Evolutionary conservation across 2,888 invertebrate species (phyloP).

Genomic region (Drosophila barbarae): DNA sequence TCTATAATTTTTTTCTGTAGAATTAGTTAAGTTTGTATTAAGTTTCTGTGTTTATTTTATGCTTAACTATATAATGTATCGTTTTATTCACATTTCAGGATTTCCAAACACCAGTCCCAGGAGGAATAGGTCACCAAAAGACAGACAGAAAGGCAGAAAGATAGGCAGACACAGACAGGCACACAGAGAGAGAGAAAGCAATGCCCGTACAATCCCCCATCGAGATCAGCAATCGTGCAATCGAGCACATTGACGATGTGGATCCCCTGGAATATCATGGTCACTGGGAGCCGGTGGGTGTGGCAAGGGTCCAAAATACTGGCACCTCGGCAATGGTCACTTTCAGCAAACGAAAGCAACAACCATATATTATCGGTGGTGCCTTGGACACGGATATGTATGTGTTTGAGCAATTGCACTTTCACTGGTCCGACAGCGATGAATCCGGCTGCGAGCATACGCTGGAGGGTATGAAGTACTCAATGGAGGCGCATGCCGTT

Average conservation of each 20-base stretch:
- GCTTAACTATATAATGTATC: neutral
- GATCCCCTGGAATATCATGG: slow-evolving; percentile 79
- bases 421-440: slow-evolving; percentile 89
- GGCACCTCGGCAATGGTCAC: slow-evolving; percentile 82
- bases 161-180: no score
- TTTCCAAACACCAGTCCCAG: neutral
- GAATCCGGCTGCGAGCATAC: slow-evolving; percentile 90
- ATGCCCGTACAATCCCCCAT: slow-evolving; percentile 80
- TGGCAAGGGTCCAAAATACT: slow-evolving; percentile 79
- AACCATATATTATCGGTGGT: slow-evolving; percentile 84
- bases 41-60: neutral
- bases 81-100: neutral
- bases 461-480: slow-evolving; percentile 86
- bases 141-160: neutral
- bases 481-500: slow-evolving; percentile 89
- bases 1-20: no score
- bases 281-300: slow-evolving; percentile 79
- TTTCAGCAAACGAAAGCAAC: slow-evolving; percentile 81
- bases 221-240: slow-evolving; percentile 79
- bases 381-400: slow-evolving; percentile 84
- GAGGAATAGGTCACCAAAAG: neutral
- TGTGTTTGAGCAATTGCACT: slow-evolving; percentile 88
- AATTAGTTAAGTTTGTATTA: no score
- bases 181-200: slow-evolving; percentile 16
- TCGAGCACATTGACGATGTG: slow-evolving; percentile 79